Conservation (phyloP, 2,888 invertebrate genomes). For the Drosophila lutescens region DNA sequence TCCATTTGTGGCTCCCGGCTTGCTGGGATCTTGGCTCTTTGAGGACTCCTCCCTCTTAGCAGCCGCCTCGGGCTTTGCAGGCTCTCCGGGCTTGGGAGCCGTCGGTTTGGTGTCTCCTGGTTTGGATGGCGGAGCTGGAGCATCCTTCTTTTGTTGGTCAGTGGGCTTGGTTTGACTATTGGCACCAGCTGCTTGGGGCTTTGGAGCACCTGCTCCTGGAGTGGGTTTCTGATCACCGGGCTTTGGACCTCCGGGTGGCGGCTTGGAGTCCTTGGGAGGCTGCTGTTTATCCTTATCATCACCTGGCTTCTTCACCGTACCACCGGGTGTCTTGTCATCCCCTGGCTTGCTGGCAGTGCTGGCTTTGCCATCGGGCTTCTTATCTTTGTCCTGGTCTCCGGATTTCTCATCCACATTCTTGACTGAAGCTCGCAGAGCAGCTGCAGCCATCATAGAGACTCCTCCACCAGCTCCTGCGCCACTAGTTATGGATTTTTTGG, state of each 20-base stretch:
- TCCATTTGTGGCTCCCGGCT: constrained; percentile 82
- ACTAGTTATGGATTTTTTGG: constrained; percentile 40
- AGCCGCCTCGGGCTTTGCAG: constrained; percentile 78
- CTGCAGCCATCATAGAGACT: constrained; percentile 55
- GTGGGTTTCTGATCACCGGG: constrained; percentile 59
- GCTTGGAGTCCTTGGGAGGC: constrained; percentile 26
- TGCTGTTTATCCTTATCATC: constrained; percentile 39
- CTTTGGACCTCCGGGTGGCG: constrained; percentile 42
- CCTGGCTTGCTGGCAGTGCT: background rate
- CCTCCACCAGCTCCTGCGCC: constrained; percentile 18
- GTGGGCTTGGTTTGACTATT: constrained; percentile 50
- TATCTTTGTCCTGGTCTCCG: background rate
- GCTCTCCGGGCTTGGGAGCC: constrained; percentile 75
- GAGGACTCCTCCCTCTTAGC: constrained; percentile 77
- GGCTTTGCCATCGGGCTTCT: constrained; percentile 7
- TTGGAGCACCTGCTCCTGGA: constrained; percentile 41
- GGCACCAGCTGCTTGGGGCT: constrained; percentile 30
- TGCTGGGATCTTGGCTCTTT: constrained; percentile 67
- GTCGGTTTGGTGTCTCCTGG: constrained; percentile 76
- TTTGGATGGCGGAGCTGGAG: constrained; percentile 78
- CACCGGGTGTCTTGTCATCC: constrained; percentile 41
- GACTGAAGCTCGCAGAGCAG: constrained; percentile 62
- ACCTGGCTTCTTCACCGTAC: constrained; percentile 42
- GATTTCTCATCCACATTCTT: constrained; percentile 61
- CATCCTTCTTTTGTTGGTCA: constrained; percentile 63